Evolutionary conservation across 2,888 invertebrate species (phyloP), one percentile per base, ranked within the genome.

Genomic region (Lypha dubia): DNA sequence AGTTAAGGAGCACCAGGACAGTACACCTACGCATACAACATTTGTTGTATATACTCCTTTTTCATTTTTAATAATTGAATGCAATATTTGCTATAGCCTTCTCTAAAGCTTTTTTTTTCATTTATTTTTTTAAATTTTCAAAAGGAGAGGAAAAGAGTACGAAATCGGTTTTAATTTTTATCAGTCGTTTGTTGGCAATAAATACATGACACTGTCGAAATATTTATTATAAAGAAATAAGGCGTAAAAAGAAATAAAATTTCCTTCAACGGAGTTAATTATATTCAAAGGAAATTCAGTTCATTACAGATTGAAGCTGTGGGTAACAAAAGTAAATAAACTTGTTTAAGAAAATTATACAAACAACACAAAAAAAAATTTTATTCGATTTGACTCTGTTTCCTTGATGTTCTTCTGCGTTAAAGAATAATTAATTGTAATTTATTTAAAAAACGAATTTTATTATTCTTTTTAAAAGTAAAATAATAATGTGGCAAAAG

Each of bases 61-160:
- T 41, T 44, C 32, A 15, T 60, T 53, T 73, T 68, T 46, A 73
- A 73, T 83, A 74, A 83, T 79, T 83, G 73, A 83, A 79, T 63
- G 53, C 60, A 74, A 41, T 83, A 58, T 24, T 71, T 65, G 7
- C 44, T 70, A 46, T 17, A 79, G 53, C 38, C 28, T 71, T 41
- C 17, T 58, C 13, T 32, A 51, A 68, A 65, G 51, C n/a, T 17
- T 44, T 8, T 41, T 58, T 41, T 58, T 44, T n/a, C n/a, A n/a
- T n/a, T n/a, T 3, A 65, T 44, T 60, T 51, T 70, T 28, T 70
- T 62, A 22, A 63, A 56, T 22, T 56, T 13, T 22, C 32, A 44
- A 24, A 46, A 35, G n/a, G 24, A 56, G 9, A 8, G 6, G 46
- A 38, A 53, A 58, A 20, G 11, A 44, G 49, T 58, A 51, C n/a